phyloP scores from a whole-genome alignment of 2,113 vertebrate species.

The Coryphaenoides rupestris region DNA sequence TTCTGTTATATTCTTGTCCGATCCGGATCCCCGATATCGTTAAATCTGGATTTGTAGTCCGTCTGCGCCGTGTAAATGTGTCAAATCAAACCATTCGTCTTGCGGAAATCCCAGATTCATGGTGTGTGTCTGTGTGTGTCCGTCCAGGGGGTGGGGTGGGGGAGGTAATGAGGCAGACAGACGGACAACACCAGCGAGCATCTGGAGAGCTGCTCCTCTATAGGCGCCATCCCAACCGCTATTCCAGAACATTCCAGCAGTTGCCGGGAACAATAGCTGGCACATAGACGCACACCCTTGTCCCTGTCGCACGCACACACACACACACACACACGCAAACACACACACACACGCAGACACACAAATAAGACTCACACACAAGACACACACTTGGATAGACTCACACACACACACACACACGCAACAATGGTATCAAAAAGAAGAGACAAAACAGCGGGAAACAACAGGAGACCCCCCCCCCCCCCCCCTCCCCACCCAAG shows the following conservation, averaged over 20 bases:
- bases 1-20: too few species aligned
- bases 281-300: background rate
- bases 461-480: conserved; percentile 31
- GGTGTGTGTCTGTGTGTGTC: background rate
- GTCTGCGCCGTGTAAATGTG: too few species aligned
- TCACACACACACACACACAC: conserved; percentile 31
- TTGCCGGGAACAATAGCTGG: background rate
- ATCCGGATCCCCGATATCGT: too few species aligned
- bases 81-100: too few species aligned
- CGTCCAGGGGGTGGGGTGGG: too few species aligned
- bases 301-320: background rate
- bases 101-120: too few species aligned
- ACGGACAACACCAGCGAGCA: too few species aligned
- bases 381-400: conserved; percentile 1
- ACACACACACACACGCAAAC: conserved; percentile 1
- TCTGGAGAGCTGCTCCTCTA: background rate
- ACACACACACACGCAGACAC: conserved; percentile 1
- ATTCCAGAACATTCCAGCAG: background rate
- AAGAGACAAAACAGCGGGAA: conserved; percentile 35
- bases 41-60: too few species aligned
- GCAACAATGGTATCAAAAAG: conserved; percentile 40
- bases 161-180: too few species aligned
- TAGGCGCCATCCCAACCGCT: background rate
- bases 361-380: background rate
- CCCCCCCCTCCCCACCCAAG: conserved; percentile 7